phyloP scores from a whole-genome alignment of 2,888 invertebrate genomes.

The Brachylomia viminalis region DNA sequence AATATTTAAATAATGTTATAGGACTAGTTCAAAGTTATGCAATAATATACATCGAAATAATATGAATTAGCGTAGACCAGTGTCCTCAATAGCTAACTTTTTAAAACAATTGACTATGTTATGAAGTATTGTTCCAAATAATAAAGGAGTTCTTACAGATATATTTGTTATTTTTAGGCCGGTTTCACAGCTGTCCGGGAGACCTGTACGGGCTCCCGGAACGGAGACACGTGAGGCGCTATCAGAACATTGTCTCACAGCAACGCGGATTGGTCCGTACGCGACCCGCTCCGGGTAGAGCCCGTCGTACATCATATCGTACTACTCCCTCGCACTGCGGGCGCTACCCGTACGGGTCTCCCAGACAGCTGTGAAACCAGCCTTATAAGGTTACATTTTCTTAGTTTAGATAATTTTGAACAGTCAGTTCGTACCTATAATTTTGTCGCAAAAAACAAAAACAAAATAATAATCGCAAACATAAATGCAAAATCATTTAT shows the following conservation, averaged over 20 bases:
- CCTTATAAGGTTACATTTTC: neutral
- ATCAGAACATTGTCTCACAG: no score
- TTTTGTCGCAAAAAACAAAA: no score
- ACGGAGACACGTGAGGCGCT: no score
- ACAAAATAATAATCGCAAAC: slow-evolving; percentile 16
- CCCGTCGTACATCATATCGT: no score
- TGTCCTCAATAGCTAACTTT: neutral
- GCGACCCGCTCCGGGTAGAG: no score
- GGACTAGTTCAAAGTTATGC: neutral
- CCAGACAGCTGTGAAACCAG: no score
- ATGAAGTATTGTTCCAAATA: slow-evolving; percentile 20
- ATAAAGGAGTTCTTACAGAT: slow-evolving; percentile 29
- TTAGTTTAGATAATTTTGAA: neutral
- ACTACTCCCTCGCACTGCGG: no score
- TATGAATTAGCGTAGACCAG: neutral
- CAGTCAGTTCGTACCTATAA: neutral
- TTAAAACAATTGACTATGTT: slow-evolving; percentile 3
- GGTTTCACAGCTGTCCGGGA: no score
- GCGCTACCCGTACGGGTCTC: no score
- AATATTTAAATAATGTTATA: no score
- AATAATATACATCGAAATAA: slow-evolving; percentile 20
- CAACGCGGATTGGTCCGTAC: no score
- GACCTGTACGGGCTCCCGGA: no score
- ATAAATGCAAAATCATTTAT: slow-evolving; percentile 42
- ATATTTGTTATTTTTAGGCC: neutral